phyloP scores from a whole-genome alignment of 2,113 vertebrate species.

The Notarius quadriscutis region DNA sequence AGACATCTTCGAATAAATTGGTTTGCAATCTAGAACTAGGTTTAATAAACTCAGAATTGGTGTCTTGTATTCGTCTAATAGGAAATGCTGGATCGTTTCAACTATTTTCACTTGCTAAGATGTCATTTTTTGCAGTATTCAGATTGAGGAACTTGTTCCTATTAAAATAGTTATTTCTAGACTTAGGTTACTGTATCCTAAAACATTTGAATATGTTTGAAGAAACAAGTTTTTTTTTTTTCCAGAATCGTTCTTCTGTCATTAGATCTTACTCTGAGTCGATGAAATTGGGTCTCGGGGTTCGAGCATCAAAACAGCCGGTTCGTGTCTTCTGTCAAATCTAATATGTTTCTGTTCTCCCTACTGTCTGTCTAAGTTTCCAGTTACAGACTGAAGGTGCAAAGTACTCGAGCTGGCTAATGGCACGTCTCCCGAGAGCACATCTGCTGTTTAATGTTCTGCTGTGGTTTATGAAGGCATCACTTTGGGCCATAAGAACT shows the following conservation, averaged over 20 bases:
- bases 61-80: too few relatives aligned
- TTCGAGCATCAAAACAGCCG: neutral
- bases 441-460: constrained; percentile 81
- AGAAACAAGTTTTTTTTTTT: too few relatives aligned
- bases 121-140: too few relatives aligned
- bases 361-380: constrained; percentile 41
- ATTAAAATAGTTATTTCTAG: neutral
- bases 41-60: too few relatives aligned
- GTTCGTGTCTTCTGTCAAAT: neutral
- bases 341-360: constrained; percentile 1
- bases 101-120: too few relatives aligned
- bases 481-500: constrained; percentile 81
- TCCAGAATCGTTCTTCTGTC: neutral
- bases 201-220: neutral
- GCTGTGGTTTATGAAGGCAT: constrained; percentile 80
- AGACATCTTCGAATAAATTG: too few relatives aligned
- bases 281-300: neutral
- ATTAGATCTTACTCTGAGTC: neutral
- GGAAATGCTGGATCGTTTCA: too few relatives aligned
- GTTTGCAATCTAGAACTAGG: too few relatives aligned
- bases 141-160: neutral
- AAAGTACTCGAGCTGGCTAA: constrained; percentile 48
- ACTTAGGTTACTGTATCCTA: neutral
- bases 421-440: constrained; percentile 61
- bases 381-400: constrained; percentile 43